phyloP scores from a whole-genome alignment of 2,888 invertebrate species.

The Rhorus exstirpatorius region DNA sequence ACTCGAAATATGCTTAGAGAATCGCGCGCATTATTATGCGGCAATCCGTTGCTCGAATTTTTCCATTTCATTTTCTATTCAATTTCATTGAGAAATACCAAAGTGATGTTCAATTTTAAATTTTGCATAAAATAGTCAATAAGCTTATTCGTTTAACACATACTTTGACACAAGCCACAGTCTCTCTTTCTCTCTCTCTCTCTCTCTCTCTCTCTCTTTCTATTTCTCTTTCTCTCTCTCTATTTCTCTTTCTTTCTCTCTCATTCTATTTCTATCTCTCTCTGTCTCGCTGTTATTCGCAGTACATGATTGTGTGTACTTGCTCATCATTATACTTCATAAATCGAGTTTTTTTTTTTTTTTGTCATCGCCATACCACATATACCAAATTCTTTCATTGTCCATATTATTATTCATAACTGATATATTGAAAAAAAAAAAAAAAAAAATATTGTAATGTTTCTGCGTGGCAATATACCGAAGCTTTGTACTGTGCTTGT shows the following conservation, averaged over 20 bases:
- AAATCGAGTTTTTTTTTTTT: slow-evolving; percentile 52
- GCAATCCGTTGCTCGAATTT: slow-evolving; percentile 52
- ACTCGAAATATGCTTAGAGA: slow-evolving; percentile 83
- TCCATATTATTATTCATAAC: slow-evolving; percentile 11
- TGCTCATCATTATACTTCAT: slow-evolving; percentile 59
- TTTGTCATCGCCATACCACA: slow-evolving; percentile 20
- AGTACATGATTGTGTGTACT: slow-evolving; percentile 63
- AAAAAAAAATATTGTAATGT: slow-evolving; percentile 33
- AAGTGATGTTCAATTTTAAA: background rate
- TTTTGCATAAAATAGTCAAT: slow-evolving; percentile 24
- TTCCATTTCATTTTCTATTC: slow-evolving; percentile 28
- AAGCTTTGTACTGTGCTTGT: slow-evolving; percentile 67
- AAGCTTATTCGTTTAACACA: slow-evolving; percentile 43
- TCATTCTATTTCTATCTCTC: slow-evolving; percentile 22
- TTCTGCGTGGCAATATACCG: slow-evolving; percentile 58
- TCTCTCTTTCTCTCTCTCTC: slow-evolving; percentile 35
- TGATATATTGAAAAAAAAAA: slow-evolving; percentile 20
- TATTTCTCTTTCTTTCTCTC: slow-evolving; percentile 21
- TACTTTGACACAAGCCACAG: slow-evolving; percentile 54
- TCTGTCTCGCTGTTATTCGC: slow-evolving; percentile 52
- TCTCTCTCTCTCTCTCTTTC: slow-evolving; percentile 59
- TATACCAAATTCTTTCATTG: slow-evolving; percentile 1
- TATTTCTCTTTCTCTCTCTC: slow-evolving; percentile 32
- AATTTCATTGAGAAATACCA: slow-evolving; percentile 21
- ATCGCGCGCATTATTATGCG: slow-evolving; percentile 59